Evolutionary conservation across 2,113 vertebrate genomes (phyloP).

Genomic region (Maylandia zebra): DNA sequence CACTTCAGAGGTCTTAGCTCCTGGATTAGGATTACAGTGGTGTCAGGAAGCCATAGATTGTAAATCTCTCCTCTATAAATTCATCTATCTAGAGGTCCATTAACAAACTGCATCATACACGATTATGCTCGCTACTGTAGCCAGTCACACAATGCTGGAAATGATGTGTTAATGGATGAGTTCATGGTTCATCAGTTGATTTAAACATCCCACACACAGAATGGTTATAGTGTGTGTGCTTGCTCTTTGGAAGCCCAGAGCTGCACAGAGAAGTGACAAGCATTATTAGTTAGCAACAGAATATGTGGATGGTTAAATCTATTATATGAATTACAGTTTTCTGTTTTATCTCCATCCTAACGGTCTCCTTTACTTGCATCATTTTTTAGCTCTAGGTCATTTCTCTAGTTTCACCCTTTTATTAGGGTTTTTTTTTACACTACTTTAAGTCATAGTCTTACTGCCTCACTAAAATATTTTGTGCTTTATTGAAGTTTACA

Average conservation of each 20-base stretch:
- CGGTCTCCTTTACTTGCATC: not conserved
- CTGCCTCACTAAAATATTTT: not conserved
- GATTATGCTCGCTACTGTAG: not conserved
- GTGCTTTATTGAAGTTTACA: not conserved
- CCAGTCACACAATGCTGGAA: not conserved
- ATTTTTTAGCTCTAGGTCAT: not conserved
- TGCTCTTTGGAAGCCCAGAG: not conserved
- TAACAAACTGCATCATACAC: not conserved
- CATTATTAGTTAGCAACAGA: not conserved
- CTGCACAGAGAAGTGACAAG: not conserved
- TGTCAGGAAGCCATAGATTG: conserved; percentile 40
- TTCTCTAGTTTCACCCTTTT: not conserved
- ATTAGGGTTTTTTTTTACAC: not conserved
- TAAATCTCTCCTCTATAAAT: conserved; percentile 35
- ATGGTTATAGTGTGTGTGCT: not conserved
- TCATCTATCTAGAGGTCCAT: conserved; percentile 5
- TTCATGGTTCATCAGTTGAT: not conserved
- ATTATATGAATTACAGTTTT: not conserved
- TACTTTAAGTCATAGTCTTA: not conserved
- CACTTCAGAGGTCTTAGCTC: conserved; percentile 7
- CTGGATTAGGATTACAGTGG: conserved; percentile 62
- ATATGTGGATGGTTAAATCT: not conserved
- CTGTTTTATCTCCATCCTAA: not conserved
- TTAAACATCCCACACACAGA: not conserved
- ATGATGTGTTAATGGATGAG: not conserved